Percentiles rank a stretch among this genome's conserved stretches.
phyloP scores from a whole-genome alignment of 1,140 invertebrate genomes.

The Hormaphis cornu region DNA sequence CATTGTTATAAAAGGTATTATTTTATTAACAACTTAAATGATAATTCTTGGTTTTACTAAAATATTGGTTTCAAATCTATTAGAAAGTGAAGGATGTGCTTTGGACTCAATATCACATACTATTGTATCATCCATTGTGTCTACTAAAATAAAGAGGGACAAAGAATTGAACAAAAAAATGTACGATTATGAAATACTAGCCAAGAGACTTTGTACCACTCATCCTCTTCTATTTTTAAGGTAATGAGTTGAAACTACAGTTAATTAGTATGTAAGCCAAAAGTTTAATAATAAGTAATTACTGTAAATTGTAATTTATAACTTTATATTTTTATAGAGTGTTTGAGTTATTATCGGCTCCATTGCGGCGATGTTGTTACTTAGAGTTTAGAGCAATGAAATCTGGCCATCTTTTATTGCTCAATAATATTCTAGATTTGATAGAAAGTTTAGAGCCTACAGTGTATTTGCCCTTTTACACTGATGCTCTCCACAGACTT shows the following conservation, averaged over 20 bases:
- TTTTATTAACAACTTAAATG: no score
- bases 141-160: constrained; percentile 55
- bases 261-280: background rate
- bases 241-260: constrained; percentile 39
- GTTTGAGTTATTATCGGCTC: constrained; percentile 28
- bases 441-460: constrained; percentile 22
- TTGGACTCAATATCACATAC: constrained; percentile 72
- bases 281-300: background rate
- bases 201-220: constrained; percentile 69
- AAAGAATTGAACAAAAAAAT: constrained; percentile 61
- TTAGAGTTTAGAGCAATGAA: constrained; percentile 27
- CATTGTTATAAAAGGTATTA: constrained; percentile 21
- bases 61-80: background rate
- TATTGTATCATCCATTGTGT: constrained; percentile 54
- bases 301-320: constrained; percentile 46
- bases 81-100: constrained; percentile 43
- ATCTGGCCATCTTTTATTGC: constrained; percentile 12
- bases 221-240: constrained; percentile 72
- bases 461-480: constrained; percentile 7
- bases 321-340: constrained; percentile 61
- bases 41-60: background rate
- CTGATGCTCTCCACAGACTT: constrained; percentile 15
- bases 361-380: constrained; percentile 26
- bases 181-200: constrained; percentile 65
- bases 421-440: constrained; percentile 19